Percentiles rank a stretch among this genome's conserved stretches.
Evolutionary conservation across 2,113 vertebrate species (phyloP).

Genomic region (Peromyscus maniculatus): DNA sequence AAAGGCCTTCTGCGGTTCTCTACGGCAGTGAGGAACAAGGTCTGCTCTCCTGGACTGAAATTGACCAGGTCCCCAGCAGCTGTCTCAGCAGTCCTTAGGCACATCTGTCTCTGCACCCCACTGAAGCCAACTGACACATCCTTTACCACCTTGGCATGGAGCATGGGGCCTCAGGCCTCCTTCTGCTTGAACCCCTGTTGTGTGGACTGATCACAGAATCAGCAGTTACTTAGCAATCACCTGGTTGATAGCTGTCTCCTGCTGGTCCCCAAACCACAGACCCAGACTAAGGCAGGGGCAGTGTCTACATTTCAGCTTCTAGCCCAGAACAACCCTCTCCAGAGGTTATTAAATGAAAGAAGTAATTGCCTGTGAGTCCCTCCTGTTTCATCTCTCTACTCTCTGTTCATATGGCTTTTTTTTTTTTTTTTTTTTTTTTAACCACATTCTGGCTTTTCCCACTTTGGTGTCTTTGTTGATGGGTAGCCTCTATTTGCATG

Average conservation of each 20-base stretch:
- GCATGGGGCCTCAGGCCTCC: background rate
- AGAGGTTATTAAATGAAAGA: background rate
- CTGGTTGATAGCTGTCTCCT: background rate
- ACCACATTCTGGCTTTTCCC: background rate
- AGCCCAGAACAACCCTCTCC: background rate
- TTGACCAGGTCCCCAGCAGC: background rate
- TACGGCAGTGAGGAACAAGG: background rate
- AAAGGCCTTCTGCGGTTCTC: background rate
- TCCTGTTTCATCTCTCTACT: background rate
- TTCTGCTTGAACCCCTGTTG: conserved; percentile 8
- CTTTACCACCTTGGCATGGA: background rate
- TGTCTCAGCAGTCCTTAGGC: background rate
- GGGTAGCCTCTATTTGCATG: background rate
- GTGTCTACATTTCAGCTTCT: background rate
- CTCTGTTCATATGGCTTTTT: background rate
- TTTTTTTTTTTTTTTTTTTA: background rate
- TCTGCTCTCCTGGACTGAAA: background rate
- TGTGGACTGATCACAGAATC: background rate
- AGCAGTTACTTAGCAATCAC: background rate
- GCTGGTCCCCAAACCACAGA: background rate
- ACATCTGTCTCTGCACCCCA: background rate
- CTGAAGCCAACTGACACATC: background rate
- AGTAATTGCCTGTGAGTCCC: background rate
- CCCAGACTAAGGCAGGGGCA: background rate
- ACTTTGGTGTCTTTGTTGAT: background rate